These are phyloP conservation scores for Hemithea aestivaria DNA, from an alignment of 2,888 invertebrate species.

Conservation along the genomic window DNA sequence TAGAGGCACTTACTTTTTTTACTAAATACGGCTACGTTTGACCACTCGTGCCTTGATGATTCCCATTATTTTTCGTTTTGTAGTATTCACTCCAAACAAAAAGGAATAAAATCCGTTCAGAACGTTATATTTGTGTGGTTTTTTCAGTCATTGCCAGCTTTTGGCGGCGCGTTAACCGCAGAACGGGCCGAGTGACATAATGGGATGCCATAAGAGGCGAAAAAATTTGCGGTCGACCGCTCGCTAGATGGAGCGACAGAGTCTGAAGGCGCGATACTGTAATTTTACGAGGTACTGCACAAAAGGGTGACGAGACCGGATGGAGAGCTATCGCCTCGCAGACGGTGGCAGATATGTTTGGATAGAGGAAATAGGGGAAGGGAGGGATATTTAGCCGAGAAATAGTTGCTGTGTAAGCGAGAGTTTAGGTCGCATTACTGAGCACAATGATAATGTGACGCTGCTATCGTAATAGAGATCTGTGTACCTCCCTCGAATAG, in stretches of 20 bases:
- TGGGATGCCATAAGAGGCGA: constrained; percentile 22
- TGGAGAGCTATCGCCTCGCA: constrained; percentile 18
- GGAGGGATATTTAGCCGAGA: constrained; percentile 16
- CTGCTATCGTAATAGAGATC: constrained; percentile 7
- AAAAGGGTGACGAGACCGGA: constrained; percentile 22
- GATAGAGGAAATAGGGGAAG: constrained; percentile 19
- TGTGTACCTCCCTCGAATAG: constrained; percentile 3
- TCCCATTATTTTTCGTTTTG: too few relatives aligned
- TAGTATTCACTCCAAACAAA: too few relatives aligned
- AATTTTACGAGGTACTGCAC: constrained; percentile 23
- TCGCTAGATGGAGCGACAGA: constrained; percentile 21
- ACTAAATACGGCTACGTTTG: too few relatives aligned
- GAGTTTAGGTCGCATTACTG: constrained; percentile 9
- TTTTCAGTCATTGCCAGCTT: constrained; percentile 28
- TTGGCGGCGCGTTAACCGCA: constrained; percentile 26
- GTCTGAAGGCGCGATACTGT: constrained; percentile 17
- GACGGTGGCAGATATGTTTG: constrained; percentile 15
- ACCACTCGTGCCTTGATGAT: too few relatives aligned
- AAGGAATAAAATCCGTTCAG: too few relatives aligned
- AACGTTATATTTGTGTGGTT: constrained; percentile 23
- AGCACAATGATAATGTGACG: constrained; percentile 7
- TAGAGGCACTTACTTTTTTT: too few relatives aligned
- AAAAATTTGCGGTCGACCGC: constrained; percentile 28
- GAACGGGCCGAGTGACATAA: constrained; percentile 24
- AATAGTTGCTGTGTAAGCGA: constrained; percentile 9